A percentile compares a stretch with the other conserved stretches of the same genome.
These are phyloP conservation scores for Hozukius guyotensis DNA, from an alignment of 2,797 vertebrate genomes.

Conservation along the genomic window DNA sequence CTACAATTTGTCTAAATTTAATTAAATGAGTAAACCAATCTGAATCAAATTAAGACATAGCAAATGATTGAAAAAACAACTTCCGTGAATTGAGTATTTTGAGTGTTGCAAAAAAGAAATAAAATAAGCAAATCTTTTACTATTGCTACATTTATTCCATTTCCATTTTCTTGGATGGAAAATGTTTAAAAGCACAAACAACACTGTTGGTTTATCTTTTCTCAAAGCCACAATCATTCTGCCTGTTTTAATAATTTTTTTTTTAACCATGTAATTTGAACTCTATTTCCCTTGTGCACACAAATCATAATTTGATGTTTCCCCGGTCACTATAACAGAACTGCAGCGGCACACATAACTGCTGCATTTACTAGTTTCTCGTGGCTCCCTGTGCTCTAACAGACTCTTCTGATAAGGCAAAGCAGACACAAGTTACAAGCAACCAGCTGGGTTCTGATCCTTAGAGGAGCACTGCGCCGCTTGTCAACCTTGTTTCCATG, in stretches of 20 bases:
- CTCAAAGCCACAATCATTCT: background rate
- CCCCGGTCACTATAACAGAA: background rate
- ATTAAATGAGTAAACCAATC: background rate
- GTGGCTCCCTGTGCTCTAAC: background rate
- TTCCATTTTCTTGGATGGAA: background rate
- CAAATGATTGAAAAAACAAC: background rate
- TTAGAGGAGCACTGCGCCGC: constrained; percentile 1
- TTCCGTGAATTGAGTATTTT: background rate
- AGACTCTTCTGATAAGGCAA: background rate
- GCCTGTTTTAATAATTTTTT: background rate
- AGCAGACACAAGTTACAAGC: constrained; percentile 3
- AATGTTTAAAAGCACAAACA: background rate
- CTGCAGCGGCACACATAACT: background rate
- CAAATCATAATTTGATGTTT: background rate
- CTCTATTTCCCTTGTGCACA: constrained; percentile 6
- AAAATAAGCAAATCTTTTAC: background rate
- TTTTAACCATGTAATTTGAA: background rate
- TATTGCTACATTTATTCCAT: background rate
- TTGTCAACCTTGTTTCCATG: constrained; percentile 32
- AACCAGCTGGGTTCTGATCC: constrained; percentile 4
- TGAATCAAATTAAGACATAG: background rate
- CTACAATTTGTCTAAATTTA: background rate
- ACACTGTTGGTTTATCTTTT: background rate
- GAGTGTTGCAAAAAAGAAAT: background rate
- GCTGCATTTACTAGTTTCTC: background rate